A percentile compares a stretch with the other conserved stretches of the same genome.
Evolutionary conservation across 2,113 vertebrate species (phyloP).

Genomic region (Gavia stellata): DNA sequence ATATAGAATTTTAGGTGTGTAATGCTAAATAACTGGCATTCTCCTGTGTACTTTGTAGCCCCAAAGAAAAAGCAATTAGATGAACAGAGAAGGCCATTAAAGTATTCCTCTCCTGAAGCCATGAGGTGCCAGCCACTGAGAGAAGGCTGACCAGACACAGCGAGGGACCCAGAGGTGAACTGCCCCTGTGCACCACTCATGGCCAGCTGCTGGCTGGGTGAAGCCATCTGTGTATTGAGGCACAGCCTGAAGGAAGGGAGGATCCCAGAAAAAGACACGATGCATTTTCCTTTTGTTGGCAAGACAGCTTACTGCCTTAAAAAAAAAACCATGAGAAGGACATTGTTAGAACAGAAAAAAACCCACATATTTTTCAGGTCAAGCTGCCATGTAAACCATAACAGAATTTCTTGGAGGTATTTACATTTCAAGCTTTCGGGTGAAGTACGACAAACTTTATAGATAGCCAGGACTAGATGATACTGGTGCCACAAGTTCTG

Average conservation of each 20-base stretch:
- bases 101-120: not conserved
- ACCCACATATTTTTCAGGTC: not conserved
- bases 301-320: not conserved
- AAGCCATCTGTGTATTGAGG: rapidly evolving
- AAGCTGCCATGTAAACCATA: not conserved
- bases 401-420: not conserved
- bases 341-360: not conserved
- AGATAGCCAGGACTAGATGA: not conserved
- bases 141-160: not conserved
- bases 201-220: not conserved
- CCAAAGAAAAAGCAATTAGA: not conserved
- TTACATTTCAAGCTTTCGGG: not conserved
- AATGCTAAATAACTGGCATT: not conserved
- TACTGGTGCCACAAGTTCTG: not conserved
- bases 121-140: not conserved
- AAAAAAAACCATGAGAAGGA: not conserved
- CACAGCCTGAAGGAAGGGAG: not conserved
- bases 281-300: not conserved
- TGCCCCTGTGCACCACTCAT: not conserved
- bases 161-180: not conserved
- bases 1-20: not conserved
- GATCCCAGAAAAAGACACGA: not conserved
- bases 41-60: not conserved
- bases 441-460: not conserved
- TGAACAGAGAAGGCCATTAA: not conserved